Conservation (phyloP, 2,888 invertebrate species). For the Eugnorisma glareosa region DNA sequence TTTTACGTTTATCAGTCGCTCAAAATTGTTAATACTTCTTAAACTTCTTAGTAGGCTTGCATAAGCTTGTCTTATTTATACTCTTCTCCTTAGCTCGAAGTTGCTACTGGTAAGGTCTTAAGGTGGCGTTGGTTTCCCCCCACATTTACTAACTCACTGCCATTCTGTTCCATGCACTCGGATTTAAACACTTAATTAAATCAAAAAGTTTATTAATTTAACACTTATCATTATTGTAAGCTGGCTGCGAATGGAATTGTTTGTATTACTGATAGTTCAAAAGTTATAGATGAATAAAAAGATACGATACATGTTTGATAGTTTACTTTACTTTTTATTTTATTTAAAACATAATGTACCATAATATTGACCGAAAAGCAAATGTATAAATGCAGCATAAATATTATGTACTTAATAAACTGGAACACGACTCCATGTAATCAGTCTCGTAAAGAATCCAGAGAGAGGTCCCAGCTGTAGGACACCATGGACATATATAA, state of each 20-base stretch:
- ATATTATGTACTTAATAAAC: background rate
- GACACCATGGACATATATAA: background rate
- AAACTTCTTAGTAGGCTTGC: conserved; percentile 7
- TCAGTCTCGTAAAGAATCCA: background rate
- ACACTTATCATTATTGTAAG: conserved; percentile 61
- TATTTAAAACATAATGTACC: background rate
- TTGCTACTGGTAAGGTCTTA: conserved; percentile 75
- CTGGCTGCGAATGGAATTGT: background rate
- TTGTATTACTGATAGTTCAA: background rate
- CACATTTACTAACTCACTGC: conserved; percentile 67
- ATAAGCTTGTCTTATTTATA: conserved; percentile 41
- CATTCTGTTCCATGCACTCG: conserved; percentile 74
- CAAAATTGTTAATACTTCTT: background rate
- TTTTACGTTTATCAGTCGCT: background rate
- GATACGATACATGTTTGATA: background rate
- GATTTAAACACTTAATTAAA: conserved; percentile 81
- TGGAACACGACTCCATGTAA: background rate
- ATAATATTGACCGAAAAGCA: background rate
- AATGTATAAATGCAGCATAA: background rate
- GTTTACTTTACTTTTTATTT: background rate
- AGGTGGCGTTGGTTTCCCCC: conserved; percentile 76
- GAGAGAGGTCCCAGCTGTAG: background rate
- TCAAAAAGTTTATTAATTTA: conserved; percentile 74
- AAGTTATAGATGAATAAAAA: background rate
- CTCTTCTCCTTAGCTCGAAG: conserved; percentile 18